Evolutionary conservation across 2,113 vertebrate genomes (phyloP).

Genomic region (Urocolius indicus): DNA sequence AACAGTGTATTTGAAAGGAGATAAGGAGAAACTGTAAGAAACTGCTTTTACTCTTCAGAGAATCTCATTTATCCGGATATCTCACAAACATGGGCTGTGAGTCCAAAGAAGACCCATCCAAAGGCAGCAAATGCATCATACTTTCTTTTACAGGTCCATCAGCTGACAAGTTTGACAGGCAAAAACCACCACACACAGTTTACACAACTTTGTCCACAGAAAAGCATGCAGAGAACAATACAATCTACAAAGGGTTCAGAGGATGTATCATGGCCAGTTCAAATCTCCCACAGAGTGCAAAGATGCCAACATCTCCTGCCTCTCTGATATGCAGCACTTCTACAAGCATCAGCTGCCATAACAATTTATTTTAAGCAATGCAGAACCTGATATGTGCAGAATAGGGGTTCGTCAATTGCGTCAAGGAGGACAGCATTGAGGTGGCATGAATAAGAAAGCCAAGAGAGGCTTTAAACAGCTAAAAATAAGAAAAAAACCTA

Average conservation of each 20-base stretch:
- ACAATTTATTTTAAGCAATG: background rate
- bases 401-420: background rate
- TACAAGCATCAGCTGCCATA: background rate
- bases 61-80: background rate
- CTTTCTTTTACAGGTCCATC: background rate
- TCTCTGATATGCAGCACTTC: background rate
- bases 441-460: background rate
- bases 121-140: background rate
- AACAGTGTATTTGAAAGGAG: background rate
- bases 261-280: accelerated
- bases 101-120: background rate
- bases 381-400: background rate
- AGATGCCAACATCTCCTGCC: background rate
- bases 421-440: background rate
- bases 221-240: background rate
- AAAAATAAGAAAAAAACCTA: background rate
- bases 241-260: background rate
- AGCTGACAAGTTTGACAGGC: background rate
- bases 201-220: background rate
- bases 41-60: background rate
- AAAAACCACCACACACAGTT: accelerated
- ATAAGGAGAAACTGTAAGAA: background rate
- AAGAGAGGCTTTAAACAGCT: background rate
- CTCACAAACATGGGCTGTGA: background rate
- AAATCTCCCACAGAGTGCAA: background rate